Evolutionary conservation across 2,113 vertebrate genomes (phyloP).

Genomic region (Gorilla gorilla): DNA sequence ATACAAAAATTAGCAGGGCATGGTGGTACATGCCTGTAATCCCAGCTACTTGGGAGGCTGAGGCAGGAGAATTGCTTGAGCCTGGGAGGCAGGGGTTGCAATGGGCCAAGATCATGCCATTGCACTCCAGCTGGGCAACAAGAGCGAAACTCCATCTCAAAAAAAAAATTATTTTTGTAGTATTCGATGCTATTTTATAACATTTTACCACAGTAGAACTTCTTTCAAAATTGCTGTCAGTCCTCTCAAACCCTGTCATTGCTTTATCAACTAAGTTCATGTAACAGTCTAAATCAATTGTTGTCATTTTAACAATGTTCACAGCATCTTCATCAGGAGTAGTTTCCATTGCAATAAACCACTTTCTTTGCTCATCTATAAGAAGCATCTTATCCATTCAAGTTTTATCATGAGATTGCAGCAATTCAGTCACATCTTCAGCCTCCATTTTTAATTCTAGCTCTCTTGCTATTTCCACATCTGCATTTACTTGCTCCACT

Average conservation of each 20-base stretch:
- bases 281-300: background rate
- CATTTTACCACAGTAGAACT: background rate
- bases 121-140: too few species aligned
- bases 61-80: too few species aligned
- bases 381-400: background rate
- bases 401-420: background rate
- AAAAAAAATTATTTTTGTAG: background rate
- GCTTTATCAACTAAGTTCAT: background rate
- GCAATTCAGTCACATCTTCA: background rate
- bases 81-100: too few species aligned
- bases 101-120: too few species aligned
- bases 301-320: background rate
- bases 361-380: background rate
- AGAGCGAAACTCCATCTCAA: too few species aligned
- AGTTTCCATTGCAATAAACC: background rate
- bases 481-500: background rate
- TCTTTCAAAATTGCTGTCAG: background rate
- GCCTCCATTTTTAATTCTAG: background rate
- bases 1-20: too few species aligned
- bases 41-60: too few species aligned
- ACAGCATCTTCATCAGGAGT: background rate
- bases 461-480: background rate
- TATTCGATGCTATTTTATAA: background rate
- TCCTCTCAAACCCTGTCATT: background rate
- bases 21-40: too few species aligned